Base-by-base conservation (phyloP, 2,888 invertebrate species). In the Trileptium ribeirensis region DNA sequence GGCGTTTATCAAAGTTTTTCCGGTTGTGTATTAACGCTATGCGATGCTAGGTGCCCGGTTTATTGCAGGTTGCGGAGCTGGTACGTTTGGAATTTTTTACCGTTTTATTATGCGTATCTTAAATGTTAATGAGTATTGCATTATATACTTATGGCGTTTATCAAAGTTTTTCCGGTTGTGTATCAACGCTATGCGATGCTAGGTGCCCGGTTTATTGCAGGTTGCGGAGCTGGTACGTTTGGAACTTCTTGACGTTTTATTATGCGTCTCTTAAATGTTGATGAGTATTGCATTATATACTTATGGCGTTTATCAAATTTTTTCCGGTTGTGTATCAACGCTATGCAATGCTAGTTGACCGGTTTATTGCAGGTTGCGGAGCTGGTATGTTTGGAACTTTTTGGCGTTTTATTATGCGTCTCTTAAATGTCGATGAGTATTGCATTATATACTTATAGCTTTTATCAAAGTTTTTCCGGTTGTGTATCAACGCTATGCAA, bases 291-390 rank as follows among this genome's bases (percentile, higher is more conserved):
- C n/a, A n/a, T n/a, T n/a, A 75, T 36, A n/a, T 38, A 8, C 39
- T 36, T 29, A 75, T 75, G 77, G 38, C 37, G n/a, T 75, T 75
- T 36, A 36, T 39, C 37, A 36, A 75, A 36, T 29, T 36, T 2
- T 37, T 38, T 38, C 77, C 77, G 34, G 77, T 75, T 75, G 24
- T 36, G 39, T 15, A 36, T n/a, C 31, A 36, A 3, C 31, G 37
- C 3, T 75, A 29, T n/a, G 36, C 36, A 15, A 38, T 75, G 37
- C n/a, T 75, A 8, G 34, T 38, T 15, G 36, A 29, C 77, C 34
- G 77, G n/a, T 75, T 75, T 75, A 75, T 75, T 38, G 77, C 77
- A 3, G 77, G 77, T 15, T 34, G 2, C 29, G 77, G 77, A 75
- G n/a, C 77, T 29, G 77, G 77, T 8, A 75, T n/a, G n/a, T n/a